These are phyloP conservation scores for Neomicropteryx cornuta DNA, from an alignment of 1,140 invertebrate genomes.

Conservation along the genomic window DNA sequence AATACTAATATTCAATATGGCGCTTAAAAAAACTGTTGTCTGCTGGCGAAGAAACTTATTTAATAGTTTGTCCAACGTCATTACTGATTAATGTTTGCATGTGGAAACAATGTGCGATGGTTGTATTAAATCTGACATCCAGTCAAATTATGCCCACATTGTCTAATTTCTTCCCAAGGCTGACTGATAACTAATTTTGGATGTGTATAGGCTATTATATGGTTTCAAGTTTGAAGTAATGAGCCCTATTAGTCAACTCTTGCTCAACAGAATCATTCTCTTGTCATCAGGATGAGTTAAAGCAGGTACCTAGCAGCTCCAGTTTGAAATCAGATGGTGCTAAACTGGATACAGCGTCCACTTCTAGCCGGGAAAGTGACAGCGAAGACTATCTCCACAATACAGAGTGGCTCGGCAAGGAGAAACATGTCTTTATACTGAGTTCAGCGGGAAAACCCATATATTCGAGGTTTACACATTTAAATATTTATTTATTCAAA, in stretches of 20 bases:
- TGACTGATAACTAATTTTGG: too few species aligned
- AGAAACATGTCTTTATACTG: slow-evolving; percentile 89
- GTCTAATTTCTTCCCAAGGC: too few species aligned
- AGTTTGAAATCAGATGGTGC: slow-evolving; percentile 15
- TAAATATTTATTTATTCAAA: slow-evolving; percentile 1
- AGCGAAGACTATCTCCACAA: slow-evolving; percentile 44
- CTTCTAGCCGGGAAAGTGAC: slow-evolving; percentile 6
- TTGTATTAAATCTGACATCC: too few species aligned
- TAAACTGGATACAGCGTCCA: slow-evolving; percentile 10
- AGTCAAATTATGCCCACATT: too few species aligned
- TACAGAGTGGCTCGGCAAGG: slow-evolving; percentile 65
- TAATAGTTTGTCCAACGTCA: too few species aligned
- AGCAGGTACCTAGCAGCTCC: background rate
- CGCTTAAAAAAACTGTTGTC: too few species aligned
- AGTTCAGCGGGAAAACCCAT: slow-evolving; percentile 94
- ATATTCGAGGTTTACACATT: slow-evolving; percentile 65
- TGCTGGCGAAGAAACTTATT: too few species aligned
- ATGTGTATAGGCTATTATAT: too few species aligned
- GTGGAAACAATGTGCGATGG: too few species aligned
- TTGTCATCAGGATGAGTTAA: background rate
- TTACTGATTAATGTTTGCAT: too few species aligned
- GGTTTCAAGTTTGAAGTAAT: too few species aligned
- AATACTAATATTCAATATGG: too few species aligned
- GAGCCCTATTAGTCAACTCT: background rate
- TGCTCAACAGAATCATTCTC: background rate